Conservation (phyloP, 2,888 invertebrate species). For the Luperina nickerlii region DNA sequence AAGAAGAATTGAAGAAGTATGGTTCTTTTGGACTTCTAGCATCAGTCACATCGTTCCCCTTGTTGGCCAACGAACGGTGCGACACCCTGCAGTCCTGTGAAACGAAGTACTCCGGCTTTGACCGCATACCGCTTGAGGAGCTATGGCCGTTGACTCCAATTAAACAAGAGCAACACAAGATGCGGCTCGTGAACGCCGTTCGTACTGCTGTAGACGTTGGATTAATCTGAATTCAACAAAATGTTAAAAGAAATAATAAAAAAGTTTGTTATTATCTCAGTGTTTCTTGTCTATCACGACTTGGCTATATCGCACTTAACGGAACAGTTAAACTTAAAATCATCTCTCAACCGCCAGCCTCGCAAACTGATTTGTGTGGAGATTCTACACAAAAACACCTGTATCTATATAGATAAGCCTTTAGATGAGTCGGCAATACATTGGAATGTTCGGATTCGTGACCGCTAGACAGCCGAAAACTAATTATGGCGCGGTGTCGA, state of each 20-base stretch:
- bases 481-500: slow-evolving; percentile 81
- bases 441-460: slow-evolving; percentile 84
- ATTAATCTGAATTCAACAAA: slow-evolving; percentile 68
- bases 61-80: slow-evolving; percentile 72
- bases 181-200: slow-evolving; percentile 72
- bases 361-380: slow-evolving; percentile 78
- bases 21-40: slow-evolving; percentile 76
- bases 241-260: slow-evolving; percentile 46
- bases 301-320: slow-evolving; percentile 65
- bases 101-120: slow-evolving; percentile 63
- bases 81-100: slow-evolving; percentile 70
- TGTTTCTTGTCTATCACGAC: slow-evolving; percentile 53
- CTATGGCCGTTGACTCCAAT: slow-evolving; percentile 76
- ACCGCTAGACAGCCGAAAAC: slow-evolving; percentile 81
- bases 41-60: slow-evolving; percentile 72
- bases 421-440: slow-evolving; percentile 82
- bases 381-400: slow-evolving; percentile 81
- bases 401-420: slow-evolving; percentile 76
- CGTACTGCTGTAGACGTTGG: slow-evolving; percentile 75
- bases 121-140: slow-evolving; percentile 74
- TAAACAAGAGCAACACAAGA: slow-evolving; percentile 69
- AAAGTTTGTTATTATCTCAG: slow-evolving; percentile 32
- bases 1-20: slow-evolving; percentile 73
- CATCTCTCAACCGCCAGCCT: slow-evolving; percentile 64
- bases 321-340: slow-evolving; percentile 68